Base-by-base conservation (phyloP, 2,113 vertebrate genomes). In the Alectura lathami region DNA sequence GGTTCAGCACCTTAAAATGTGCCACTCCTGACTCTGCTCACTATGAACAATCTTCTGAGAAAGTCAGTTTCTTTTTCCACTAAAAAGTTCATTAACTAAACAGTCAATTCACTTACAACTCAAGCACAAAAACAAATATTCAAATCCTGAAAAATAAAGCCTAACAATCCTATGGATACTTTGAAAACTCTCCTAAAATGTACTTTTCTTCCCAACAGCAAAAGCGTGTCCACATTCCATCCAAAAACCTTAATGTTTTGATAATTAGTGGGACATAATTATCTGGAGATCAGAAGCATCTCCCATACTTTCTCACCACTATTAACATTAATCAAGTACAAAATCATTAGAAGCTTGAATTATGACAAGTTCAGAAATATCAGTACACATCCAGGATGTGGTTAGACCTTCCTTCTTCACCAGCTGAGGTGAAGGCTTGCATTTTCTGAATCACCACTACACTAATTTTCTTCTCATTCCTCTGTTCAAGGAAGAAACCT, bases 61-160 rank as follows among this genome's bases (percentile, higher is more conserved):
- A 95, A 95, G 66, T 77, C 89, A 83, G 85, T 60, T 95, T 85
- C 82, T 94, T 67, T 91, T 93, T 96, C 87, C 78, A 94, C 67
- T 83, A 76, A 91, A 94, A 85, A 69, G 27, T 67, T 48, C 51
- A 69, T 76, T 87, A 45, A 47, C 29, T 83, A 76, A 91, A 94
- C 83, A 69, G 27, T 67, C 45, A 51, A 69, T 76, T 87, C 48
- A 47, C 29, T 87, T 92, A 59, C 89, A 94, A 85, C 14, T 42
- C 54, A 54, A 83, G 45, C 47, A 81, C 9, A 83, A 40, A 78
- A 62, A 4, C 27, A 70, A 83, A 92, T 45, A 86, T 30, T 68
- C 26, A 38, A 42, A 13, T 56, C 29, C 45, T 73, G 12, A 21
- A 50, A 74, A 81, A 67, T 2, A 57, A 87, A 72, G 53, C 13